Conservation (phyloP, 2,888 invertebrate genomes). For the Ptilodon capucinus region DNA sequence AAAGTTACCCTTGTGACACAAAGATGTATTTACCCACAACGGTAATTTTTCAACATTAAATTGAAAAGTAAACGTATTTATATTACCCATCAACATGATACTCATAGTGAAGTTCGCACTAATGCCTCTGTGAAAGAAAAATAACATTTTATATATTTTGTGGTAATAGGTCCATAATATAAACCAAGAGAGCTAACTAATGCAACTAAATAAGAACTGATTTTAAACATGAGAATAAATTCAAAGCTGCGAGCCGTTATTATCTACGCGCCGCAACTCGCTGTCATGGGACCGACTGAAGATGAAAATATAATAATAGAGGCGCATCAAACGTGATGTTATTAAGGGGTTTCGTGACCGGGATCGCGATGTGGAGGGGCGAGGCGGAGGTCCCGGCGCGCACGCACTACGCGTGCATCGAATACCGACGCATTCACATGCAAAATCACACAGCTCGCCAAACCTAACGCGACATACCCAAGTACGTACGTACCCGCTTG, state of each 20-base stretch:
- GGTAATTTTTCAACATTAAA: too few relatives aligned
- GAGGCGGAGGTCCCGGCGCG: slow-evolving; percentile 39
- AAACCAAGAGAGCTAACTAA: slow-evolving; percentile 8
- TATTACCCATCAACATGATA: too few relatives aligned
- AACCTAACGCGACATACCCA: slow-evolving; percentile 51
- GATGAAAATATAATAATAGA: slow-evolving; percentile 83
- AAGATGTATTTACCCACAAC: background rate
- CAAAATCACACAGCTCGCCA: slow-evolving; percentile 63
- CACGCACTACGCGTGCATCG: slow-evolving; percentile 71
- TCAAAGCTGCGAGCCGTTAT: slow-evolving; percentile 46
- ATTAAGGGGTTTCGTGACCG: slow-evolving; percentile 78
- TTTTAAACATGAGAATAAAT: slow-evolving; percentile 45
- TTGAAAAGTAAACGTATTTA: too few relatives aligned
- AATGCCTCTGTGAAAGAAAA: background rate
- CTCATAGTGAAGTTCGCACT: too few relatives aligned
- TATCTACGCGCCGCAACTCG: slow-evolving; percentile 56
- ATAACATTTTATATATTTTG: background rate
- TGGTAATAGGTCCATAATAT: slow-evolving; percentile 10
- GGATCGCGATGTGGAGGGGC: slow-evolving; percentile 50
- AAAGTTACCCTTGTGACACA: background rate
- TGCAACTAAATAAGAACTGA: slow-evolving; percentile 27
- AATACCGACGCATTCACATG: slow-evolving; percentile 72
- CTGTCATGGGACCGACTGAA: slow-evolving; percentile 73
- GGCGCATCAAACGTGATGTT: slow-evolving; percentile 83
- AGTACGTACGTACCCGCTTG: slow-evolving; percentile 44